Evolutionary conservation across 1,140 invertebrate species (phyloP).

Genomic region (Hypothenemus hampei): DNA sequence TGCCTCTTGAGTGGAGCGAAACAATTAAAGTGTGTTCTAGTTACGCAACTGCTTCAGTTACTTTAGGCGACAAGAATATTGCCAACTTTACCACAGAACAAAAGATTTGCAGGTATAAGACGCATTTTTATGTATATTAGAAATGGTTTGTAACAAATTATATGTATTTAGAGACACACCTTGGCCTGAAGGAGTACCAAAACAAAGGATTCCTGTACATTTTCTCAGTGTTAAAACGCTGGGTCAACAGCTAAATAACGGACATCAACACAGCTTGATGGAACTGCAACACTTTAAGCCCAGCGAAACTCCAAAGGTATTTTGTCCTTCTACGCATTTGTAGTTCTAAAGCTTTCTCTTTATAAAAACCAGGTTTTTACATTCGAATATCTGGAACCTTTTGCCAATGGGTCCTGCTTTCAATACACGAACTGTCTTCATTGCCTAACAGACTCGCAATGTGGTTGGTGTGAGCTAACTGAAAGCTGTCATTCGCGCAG

Average conservation of each 20-base stretch:
- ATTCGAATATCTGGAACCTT: constrained; percentile 86
- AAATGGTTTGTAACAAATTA: background rate
- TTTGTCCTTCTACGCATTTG: background rate
- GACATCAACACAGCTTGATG: constrained; percentile 70
- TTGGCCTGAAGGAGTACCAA: constrained; percentile 50
- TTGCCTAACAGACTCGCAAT: constrained; percentile 82
- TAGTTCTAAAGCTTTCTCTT: background rate
- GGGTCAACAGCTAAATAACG: constrained; percentile 46
- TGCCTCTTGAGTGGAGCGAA: constrained; percentile 67
- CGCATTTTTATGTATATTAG: no score
- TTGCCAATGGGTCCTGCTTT: constrained; percentile 69
- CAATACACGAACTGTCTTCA: constrained; percentile 79
- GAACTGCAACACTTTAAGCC: constrained; percentile 69
- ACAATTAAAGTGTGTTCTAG: constrained; percentile 69
- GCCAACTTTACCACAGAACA: constrained; percentile 64
- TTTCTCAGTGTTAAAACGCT: constrained; percentile 61
- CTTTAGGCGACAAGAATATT: constrained; percentile 49
- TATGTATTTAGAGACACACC: constrained; percentile 45
- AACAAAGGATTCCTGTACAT: constrained; percentile 62
- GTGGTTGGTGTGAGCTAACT: constrained; percentile 82
- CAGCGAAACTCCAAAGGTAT: constrained; percentile 64
- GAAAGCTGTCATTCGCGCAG: constrained; percentile 58
- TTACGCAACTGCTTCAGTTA: constrained; percentile 58
- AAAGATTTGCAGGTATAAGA: constrained; percentile 55
- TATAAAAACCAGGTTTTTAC: constrained; percentile 61